Conservation (phyloP, 2,797 vertebrate species). For the Pterois miles region DNA sequence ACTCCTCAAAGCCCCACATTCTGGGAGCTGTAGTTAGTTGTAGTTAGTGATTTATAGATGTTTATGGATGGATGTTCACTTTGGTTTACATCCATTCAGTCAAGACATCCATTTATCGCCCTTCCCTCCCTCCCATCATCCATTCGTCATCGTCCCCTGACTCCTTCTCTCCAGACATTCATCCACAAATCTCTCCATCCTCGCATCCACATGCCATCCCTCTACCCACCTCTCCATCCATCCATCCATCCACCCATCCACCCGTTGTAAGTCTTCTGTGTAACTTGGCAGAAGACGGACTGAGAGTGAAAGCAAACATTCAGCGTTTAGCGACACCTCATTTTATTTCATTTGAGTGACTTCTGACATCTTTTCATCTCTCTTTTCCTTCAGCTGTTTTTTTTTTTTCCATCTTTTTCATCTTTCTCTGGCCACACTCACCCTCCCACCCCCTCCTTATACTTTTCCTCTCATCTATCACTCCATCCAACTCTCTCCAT, state of each 20-base stretch:
- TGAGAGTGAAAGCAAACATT: constrained; percentile 32
- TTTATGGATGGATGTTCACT: too few relatives aligned
- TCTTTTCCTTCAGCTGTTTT: not conserved
- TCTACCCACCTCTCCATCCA: constrained; percentile 10
- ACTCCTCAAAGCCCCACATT: not conserved
- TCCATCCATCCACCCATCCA: not conserved
- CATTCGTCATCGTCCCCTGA: not conserved
- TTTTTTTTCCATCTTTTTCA: not conserved
- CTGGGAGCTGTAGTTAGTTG: not conserved
- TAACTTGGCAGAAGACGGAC: constrained; percentile 25
- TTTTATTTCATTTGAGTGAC: constrained; percentile 46
- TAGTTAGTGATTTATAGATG: not conserved
- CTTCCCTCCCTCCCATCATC: not conserved
- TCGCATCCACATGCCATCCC: not conserved
- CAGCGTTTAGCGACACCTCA: constrained; percentile 40
- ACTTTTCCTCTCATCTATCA: constrained; percentile 50
- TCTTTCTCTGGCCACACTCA: constrained; percentile 6
- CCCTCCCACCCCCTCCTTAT: constrained; percentile 2
- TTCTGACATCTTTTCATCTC: constrained; percentile 44
- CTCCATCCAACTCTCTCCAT: constrained; percentile 22
- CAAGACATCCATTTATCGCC: not conserved
- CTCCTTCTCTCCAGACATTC: not conserved
- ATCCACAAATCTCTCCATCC: not conserved
- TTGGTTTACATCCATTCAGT: not conserved
- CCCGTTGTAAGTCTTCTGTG: constrained; percentile 15